Evolutionary conservation across 1,140 invertebrate species (phyloP).

Genomic region (Bombus huntii): DNA sequence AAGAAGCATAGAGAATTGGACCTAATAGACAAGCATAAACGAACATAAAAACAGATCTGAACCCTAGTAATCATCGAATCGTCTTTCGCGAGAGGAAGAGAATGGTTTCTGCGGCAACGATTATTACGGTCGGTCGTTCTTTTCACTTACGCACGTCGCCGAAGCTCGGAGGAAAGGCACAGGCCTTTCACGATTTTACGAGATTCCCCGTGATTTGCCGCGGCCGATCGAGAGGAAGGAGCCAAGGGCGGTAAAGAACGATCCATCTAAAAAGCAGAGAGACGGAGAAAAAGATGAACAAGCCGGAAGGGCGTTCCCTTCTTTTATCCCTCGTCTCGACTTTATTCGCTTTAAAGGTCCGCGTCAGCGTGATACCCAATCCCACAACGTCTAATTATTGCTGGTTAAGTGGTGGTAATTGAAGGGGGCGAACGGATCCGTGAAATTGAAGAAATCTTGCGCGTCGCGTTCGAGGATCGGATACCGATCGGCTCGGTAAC

Average conservation of each 20-base stretch:
- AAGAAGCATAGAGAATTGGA: too few species aligned
- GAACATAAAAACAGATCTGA: conserved; percentile 24
- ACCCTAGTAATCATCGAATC: conserved; percentile 8
- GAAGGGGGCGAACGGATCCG: conserved; percentile 75
- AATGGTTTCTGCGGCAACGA: conserved; percentile 31
- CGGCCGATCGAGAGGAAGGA: conserved; percentile 45
- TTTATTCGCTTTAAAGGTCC: conserved; percentile 74
- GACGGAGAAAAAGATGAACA: conserved; percentile 17
- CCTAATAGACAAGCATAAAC: conserved; percentile 37
- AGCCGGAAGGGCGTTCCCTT: conserved; percentile 55
- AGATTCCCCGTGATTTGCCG: conserved; percentile 55
- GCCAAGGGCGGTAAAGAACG: not conserved
- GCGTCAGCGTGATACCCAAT: conserved; percentile 73
- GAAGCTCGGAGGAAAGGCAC: not conserved
- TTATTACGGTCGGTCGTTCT: conserved; percentile 49
- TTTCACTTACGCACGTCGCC: conserved; percentile 43
- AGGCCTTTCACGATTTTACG: conserved; percentile 48
- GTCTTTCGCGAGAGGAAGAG: not conserved
- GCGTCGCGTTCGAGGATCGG: conserved; percentile 57
- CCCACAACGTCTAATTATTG: conserved; percentile 77
- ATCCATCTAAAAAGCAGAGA: not conserved
- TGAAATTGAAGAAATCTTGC: conserved; percentile 78
- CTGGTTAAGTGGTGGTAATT: conserved; percentile 79
- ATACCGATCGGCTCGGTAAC: conserved; percentile 61
- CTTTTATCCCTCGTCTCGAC: conserved; percentile 60